These are phyloP conservation scores for Hippoglossus stenolepis DNA, from an alignment of 2,113 vertebrate genomes.

Conservation along the genomic window DNA sequence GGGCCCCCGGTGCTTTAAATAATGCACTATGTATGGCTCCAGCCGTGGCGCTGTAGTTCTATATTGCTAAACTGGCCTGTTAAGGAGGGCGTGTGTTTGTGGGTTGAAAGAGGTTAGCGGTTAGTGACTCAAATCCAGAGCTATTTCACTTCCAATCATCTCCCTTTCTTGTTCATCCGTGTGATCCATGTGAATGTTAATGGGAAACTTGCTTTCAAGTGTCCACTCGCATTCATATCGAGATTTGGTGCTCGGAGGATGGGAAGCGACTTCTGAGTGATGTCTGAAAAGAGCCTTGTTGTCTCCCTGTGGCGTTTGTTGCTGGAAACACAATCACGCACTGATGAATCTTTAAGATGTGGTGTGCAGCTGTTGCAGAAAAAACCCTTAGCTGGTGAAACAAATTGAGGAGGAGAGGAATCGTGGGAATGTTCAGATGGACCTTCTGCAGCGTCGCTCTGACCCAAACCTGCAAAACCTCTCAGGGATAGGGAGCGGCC, in stretches of 20 bases:
- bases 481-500: constrained; percentile 24
- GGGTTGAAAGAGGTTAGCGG: constrained; percentile 30
- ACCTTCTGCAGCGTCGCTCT: neutral
- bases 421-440: constrained; percentile 7
- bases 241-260: constrained; percentile 22
- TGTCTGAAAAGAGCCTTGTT: constrained; percentile 40
- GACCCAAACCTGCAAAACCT: constrained; percentile 47
- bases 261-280: constrained; percentile 37
- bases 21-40: constrained; percentile 70
- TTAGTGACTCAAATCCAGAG: constrained; percentile 34
- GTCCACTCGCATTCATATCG: constrained; percentile 38
- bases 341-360: constrained; percentile 62
- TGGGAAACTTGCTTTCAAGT: constrained; percentile 21
- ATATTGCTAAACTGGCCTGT: constrained; percentile 68
- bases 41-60: constrained; percentile 43
- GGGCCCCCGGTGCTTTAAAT: constrained; percentile 80
- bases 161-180: constrained; percentile 39
- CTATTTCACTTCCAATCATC: constrained; percentile 38
- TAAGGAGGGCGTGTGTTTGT: constrained; percentile 30
- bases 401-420: neutral
- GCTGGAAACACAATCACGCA: constrained; percentile 42
- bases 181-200: constrained; percentile 18
- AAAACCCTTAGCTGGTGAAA: constrained; percentile 14
- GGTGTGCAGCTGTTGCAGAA: neutral
- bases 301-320: constrained; percentile 50